phyloP scores from a whole-genome alignment of 2,888 invertebrate genomes.

The Meteorus cinctellus region DNA sequence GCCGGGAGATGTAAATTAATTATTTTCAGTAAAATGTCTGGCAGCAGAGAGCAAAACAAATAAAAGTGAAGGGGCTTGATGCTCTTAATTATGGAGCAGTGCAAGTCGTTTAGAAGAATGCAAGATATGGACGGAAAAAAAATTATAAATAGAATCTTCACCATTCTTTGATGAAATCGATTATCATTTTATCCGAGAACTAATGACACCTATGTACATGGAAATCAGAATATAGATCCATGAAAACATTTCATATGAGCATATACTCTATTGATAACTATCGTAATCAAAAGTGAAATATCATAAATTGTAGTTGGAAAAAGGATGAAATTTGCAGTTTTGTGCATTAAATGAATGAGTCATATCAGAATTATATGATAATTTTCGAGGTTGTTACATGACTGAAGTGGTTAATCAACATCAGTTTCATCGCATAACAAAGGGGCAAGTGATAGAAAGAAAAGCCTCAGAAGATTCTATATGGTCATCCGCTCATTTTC shows the following conservation, averaged over 20 bases:
- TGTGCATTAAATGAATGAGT: no score
- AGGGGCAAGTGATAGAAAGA: no score
- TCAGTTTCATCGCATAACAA: no score
- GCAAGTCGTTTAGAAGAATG: slow-evolving; percentile 17
- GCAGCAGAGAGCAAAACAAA: slow-evolving; percentile 28
- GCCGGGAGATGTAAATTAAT: slow-evolving; percentile 42
- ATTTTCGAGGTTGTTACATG: no score
- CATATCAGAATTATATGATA: no score
- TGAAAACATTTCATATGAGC: neutral
- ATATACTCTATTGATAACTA: neutral
- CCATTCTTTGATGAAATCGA: neutral
- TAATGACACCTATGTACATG: no score
- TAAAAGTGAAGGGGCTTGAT: slow-evolving; percentile 36
- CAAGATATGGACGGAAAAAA: neutral
- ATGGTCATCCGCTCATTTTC: no score
- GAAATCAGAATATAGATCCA: no score
- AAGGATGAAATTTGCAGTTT: no score
- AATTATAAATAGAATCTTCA: neutral
- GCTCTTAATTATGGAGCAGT: slow-evolving; percentile 34
- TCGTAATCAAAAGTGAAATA: neutral
- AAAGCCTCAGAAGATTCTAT: no score
- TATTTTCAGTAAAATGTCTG: slow-evolving; percentile 32
- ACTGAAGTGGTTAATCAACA: no score
- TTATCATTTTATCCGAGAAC: neutral
- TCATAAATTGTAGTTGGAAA: no score